Evolutionary conservation across 1,140 invertebrate genomes (phyloP), one percentile per base, ranked within the genome.

Genomic region (Mercenaria mercenaria): DNA sequence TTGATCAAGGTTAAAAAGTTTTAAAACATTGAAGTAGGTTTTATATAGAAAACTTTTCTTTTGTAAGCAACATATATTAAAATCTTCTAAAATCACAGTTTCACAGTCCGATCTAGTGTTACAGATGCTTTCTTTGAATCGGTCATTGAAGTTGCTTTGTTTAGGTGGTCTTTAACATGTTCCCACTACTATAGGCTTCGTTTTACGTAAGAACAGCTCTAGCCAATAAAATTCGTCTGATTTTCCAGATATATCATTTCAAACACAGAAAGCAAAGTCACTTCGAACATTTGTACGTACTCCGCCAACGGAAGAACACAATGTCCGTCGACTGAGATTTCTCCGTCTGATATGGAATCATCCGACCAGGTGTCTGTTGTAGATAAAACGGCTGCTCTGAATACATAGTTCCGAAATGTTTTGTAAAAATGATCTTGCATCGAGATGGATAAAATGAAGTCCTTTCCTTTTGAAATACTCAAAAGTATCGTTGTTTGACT

Each of bases 51-150:
- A 32, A 29, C 20, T 72, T 13, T 23, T 64, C 26, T 86, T 87
- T 11, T 87, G 59, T 41, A 61, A 50, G 18, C 26, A 90, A 59
- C 89, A 90, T 39, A 87, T 90, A 74, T 86, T 82, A 47, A 90
- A 72, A 67, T 85, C 89, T 41, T 82, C 83, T 47, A 86, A 43
- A 69, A 90, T 90, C 3, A 80, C 52, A 4, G 34, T 26, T 80
- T 72, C 74, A 81, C 56, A 69, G n/a, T 85, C 41, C 23, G 56
- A 43, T 61, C 76, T 86, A 29, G 80, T 37, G 20, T 81, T 59
- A 23, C 32, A 26, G n/a, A 90, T 37, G 50, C 52, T 86, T 18
- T 72, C 37, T 74, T 90, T 59, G 41, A 86, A 81, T n/a, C 41
- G 15, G 23, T 37, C 47, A 20, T 69, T 26, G 56, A 90, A 86